Percentiles rank a stretch among this genome's conserved stretches.
These are phyloP conservation scores for Caranx ignobilis DNA, from an alignment of 2,113 vertebrate genomes.

Conservation along the genomic window DNA sequence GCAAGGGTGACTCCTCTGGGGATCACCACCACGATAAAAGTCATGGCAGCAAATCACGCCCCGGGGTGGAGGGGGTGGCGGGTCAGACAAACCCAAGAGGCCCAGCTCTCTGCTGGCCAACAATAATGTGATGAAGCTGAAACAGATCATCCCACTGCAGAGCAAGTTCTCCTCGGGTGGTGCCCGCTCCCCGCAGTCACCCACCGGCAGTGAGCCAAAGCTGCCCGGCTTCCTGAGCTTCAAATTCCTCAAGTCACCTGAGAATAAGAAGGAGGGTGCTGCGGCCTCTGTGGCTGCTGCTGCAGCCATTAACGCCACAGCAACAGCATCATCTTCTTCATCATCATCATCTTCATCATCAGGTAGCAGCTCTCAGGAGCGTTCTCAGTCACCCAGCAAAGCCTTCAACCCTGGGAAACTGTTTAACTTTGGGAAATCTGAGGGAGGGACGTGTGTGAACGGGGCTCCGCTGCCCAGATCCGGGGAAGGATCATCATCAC, in stretches of 20 bases:
- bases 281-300: conserved; percentile 37
- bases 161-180: conserved; percentile 90
- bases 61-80: conserved; percentile 70
- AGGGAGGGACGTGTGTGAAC: conserved; percentile 86
- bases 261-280: conserved; percentile 87
- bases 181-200: conserved; percentile 90
- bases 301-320: conserved; percentile 10
- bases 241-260: conserved; percentile 95
- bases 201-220: conserved; percentile 90
- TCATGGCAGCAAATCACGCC: conserved; percentile 86
- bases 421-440: conserved; percentile 93
- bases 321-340: conserved; percentile 8
- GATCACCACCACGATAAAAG: conserved; percentile 89
- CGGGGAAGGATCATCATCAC: conserved; percentile 69
- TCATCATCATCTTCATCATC: conserved; percentile 68
- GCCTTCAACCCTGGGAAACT: conserved; percentile 95
- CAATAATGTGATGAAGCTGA: conserved; percentile 97
- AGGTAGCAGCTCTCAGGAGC: conserved; percentile 84
- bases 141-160: conserved; percentile 97
- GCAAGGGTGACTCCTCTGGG: conserved; percentile 82
- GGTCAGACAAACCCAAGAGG: conserved; percentile 91
- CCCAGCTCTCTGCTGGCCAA: conserved; percentile 95
- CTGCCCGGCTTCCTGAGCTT: conserved; percentile 96
- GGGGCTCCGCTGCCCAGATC: conserved; percentile 80
- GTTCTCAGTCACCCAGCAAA: conserved; percentile 94